A percentile compares a stretch with the other conserved stretches of the same genome.
These are phyloP conservation scores for Diarsia mendica DNA, from an alignment of 2,888 invertebrate species.

Conservation along the genomic window DNA sequence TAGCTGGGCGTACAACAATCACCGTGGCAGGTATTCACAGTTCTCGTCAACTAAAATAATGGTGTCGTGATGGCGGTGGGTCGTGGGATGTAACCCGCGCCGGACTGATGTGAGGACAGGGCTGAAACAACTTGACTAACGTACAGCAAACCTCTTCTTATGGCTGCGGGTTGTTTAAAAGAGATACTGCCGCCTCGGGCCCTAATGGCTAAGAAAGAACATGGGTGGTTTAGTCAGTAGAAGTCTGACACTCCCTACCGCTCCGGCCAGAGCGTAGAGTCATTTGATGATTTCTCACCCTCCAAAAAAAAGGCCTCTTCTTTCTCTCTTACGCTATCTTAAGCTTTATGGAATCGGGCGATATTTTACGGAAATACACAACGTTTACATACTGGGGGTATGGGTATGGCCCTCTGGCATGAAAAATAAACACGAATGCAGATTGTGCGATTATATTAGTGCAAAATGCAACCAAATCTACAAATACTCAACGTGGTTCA, in stretches of 20 bases:
- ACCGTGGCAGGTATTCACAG: constrained; percentile 46
- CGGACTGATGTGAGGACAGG: constrained; percentile 47
- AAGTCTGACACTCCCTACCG: too few relatives aligned
- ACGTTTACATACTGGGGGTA: too few relatives aligned
- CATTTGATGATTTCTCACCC: too few relatives aligned
- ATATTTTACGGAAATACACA: neutral
- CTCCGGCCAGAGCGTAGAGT: too few relatives aligned
- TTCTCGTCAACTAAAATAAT: constrained; percentile 65
- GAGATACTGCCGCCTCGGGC: too few relatives aligned
- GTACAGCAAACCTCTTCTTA: neutral
- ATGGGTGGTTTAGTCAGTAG: too few relatives aligned
- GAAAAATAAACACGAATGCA: neutral
- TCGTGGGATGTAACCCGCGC: constrained; percentile 67
- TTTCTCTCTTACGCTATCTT: too few relatives aligned
- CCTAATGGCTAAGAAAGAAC: too few relatives aligned
- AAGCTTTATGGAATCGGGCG: neutral
- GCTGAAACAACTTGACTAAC: constrained; percentile 11
- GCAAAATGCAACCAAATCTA: neutral
- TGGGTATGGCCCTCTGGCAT: too few relatives aligned
- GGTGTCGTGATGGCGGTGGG: constrained; percentile 68
- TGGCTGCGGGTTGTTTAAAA: too few relatives aligned
- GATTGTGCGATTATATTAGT: neutral
- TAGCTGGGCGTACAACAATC: constrained; percentile 51
- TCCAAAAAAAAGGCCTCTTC: too few relatives aligned
- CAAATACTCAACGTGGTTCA: neutral